Percentiles rank a stretch among this genome's conserved stretches.
These are phyloP conservation scores for Cichladusa arquata DNA, from an alignment of 2,113 vertebrate species.

Conservation along the genomic window DNA sequence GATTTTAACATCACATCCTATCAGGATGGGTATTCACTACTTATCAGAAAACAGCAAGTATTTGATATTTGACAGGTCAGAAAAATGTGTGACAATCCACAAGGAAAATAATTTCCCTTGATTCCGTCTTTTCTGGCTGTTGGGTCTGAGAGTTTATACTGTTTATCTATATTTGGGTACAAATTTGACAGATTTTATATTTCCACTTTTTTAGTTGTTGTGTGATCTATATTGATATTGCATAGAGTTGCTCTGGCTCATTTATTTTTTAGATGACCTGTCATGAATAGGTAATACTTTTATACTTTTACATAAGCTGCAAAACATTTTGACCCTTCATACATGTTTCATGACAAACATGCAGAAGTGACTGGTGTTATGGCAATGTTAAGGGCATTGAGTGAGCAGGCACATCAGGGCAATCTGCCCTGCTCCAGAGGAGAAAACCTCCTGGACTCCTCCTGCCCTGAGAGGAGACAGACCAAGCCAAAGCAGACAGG, in stretches of 20 bases:
- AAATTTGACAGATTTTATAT: neutral
- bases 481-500: neutral
- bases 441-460: neutral
- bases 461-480: neutral
- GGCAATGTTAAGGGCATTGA: neutral
- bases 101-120: constrained; percentile 16
- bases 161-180: neutral
- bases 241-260: neutral
- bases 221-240: neutral
- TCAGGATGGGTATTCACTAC: neutral
- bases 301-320: neutral
- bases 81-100: neutral
- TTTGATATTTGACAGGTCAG: constrained; percentile 29
- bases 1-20: neutral
- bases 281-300: neutral
- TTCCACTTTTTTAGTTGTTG: neutral
- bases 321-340: neutral
- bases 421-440: neutral
- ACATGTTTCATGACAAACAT: neutral
- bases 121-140: neutral
- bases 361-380: rapidly evolving
- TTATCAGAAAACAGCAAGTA: constrained; percentile 37
- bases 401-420: neutral
- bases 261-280: neutral
- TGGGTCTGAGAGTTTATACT: neutral